Evolutionary conservation across 2,797 vertebrate genomes (phyloP), one percentile per base, ranked within the genome.

Genomic region (Xenops minutus): DNA sequence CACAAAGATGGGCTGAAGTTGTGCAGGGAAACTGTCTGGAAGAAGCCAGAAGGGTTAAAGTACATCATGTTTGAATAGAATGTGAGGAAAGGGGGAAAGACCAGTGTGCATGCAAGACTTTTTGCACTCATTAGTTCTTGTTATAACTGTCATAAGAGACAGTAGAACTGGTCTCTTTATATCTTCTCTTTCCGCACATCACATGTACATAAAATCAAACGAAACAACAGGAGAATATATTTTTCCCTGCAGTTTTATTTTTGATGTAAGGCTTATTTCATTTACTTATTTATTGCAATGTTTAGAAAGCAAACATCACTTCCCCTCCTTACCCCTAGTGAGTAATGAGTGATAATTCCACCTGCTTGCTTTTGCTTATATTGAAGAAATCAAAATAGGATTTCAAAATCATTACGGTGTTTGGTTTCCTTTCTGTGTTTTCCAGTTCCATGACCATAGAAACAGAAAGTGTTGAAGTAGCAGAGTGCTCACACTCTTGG

Each of bases 381-480:
- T 10, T 67, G 64, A 77, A 54, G 36, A 91, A 79, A 80, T 81
- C 36, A 62, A 89, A 80, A 7, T 9, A 16, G 24, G 24, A 24
- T 26, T 91, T 83, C 36, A 51, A 85, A 90, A 30, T n/a, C 6
- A 18, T 54, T n/a, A 59, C 43, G 6, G 7, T 55, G 14, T 36
- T 54, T 20, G 3, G 4, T 30, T 91, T 91, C 14, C 2, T 52
- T 85, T 88, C 46, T 68, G 30, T 48, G 29, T 61, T 84, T 90
- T 62, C 13, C 24, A 39, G 24, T 46, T 46, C 37, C 30, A 43
- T 37, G 58, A 58, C 66, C 22, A 72, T 34, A 64, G 18, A 46
- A 81, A 74, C 46, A 93, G 44, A 93, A 89, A 69, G 21, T 46
- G 41, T 78, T 61, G 10, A 12, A 71, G 32, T 49, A 88, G n/a